Conservation (phyloP, 2,888 invertebrate species). For the Zygaena filipendulae region DNA sequence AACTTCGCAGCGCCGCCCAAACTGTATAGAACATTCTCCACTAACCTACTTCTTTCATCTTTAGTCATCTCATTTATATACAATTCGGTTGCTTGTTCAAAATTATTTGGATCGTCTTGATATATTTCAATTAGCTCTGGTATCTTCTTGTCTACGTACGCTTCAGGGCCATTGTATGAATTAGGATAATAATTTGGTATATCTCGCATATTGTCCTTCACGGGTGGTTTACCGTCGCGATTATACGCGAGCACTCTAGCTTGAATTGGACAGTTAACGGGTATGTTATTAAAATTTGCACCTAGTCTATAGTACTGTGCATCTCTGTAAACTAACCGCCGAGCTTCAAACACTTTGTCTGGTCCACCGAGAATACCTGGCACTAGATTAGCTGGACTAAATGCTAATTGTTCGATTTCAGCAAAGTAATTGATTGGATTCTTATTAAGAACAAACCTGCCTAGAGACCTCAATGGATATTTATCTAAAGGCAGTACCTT, state of each 20-base stretch:
- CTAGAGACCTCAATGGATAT: constrained; percentile 85
- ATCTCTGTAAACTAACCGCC: constrained; percentile 87
- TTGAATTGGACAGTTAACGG: constrained; percentile 92
- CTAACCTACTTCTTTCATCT: constrained; percentile 78
- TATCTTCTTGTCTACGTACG: constrained; percentile 67
- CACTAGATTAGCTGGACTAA: constrained; percentile 85
- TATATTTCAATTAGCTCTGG: constrained; percentile 62
- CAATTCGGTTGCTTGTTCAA: constrained; percentile 81
- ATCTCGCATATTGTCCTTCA: constrained; percentile 82
- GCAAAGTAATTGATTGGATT: constrained; percentile 92
- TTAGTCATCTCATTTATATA: constrained; percentile 80
- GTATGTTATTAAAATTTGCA: constrained; percentile 87
- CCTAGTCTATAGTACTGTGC: constrained; percentile 88
- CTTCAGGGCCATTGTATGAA: constrained; percentile 86
- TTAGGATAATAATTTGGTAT: constrained; percentile 97
- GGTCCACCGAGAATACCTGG: constrained; percentile 92
- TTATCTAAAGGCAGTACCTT: constrained; percentile 83
- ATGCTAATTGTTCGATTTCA: constrained; percentile 92
- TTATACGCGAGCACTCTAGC: constrained; percentile 77
- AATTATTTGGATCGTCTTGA: constrained; percentile 88
- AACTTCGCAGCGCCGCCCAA: constrained; percentile 77
- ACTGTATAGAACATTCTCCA: constrained; percentile 82
- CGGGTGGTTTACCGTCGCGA: constrained; percentile 83
- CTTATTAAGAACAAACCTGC: constrained; percentile 82
- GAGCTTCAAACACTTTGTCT: constrained; percentile 88